Evolutionary conservation across 2,797 vertebrate genomes (phyloP), one percentile per base, ranked within the genome.

Genomic region (Mus caroli): DNA sequence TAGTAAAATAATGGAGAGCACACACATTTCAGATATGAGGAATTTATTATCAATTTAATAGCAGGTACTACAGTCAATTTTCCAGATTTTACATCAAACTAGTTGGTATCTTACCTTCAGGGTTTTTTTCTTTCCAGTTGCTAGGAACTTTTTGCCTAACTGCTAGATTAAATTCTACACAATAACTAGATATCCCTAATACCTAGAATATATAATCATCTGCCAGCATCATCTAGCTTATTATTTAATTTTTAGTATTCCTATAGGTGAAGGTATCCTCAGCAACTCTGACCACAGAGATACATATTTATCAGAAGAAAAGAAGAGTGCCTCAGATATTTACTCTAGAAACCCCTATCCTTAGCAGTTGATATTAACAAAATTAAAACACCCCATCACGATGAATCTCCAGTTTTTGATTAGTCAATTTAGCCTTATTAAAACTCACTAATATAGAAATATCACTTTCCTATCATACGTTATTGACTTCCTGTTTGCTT

Each of bases 401-500:
- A 79, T 96, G 43, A 94, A 86, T 95, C 71, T n/a, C 4, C 43
- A 73, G 56, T 75, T 96, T 89, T 86, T 91, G 31, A 96, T 94
- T 62, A 93, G 75, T 82, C 34, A 97, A 58, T 1, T 34, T 60
- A 40, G 22, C 43, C 64, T 76, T 96, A 54, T 89, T 0, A 28
- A 95, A 92, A 54, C 31, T 90, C 92, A 7, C 0, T 60, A 78
- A 83, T 4, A 0, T 84, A 88, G 19, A 94, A 86, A 97, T 95
- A 93, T 50, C 24, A 96, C 78, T 1, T 0, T 96, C 90, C 88
- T 12, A 96, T 83, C 88, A 75, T 52, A 92, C 0, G 6, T 86
- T 79, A 89, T 90, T 97, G 89, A 78, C 97, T 94, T 37, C 83
- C 91, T 96, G 26, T 97, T 97, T 98, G 85, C 75, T 91, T 90